Evolutionary conservation across 2,888 invertebrate genomes (phyloP).

Genomic region (Drosophila peninsularis): DNA sequence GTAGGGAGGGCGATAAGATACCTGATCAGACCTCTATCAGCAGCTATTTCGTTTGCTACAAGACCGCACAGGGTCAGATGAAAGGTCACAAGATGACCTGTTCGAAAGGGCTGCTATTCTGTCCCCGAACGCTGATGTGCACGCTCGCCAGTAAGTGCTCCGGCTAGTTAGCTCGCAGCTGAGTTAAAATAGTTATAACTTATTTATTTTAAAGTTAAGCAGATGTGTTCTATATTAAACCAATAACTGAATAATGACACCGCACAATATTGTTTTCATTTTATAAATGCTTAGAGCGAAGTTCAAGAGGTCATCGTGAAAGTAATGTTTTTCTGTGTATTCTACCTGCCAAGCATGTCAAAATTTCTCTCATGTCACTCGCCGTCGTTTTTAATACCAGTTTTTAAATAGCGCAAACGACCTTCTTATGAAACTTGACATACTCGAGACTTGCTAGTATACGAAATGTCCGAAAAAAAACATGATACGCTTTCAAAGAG

Average conservation of each 20-base stretch:
- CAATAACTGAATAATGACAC: constrained; percentile 2
- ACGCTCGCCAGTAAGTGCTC: constrained; percentile 84
- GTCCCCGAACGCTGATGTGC: constrained; percentile 84
- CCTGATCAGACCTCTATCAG: constrained; percentile 85
- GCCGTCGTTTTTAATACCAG: constrained; percentile 29
- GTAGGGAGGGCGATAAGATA: constrained; percentile 85
- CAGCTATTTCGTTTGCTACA: constrained; percentile 85
- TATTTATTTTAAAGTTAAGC: constrained; percentile 68
- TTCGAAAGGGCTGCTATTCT: constrained; percentile 85
- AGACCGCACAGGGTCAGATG: constrained; percentile 82
- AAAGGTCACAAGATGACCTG: constrained; percentile 85
- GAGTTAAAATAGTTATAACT: constrained; percentile 44
- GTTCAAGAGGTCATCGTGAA: constrained; percentile 41
- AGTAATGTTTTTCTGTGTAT: constrained; percentile 35
- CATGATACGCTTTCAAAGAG: constrained; percentile 3
- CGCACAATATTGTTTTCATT: constrained; percentile 20
- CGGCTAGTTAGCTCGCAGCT: constrained; percentile 38
- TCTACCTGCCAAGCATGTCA: constrained; percentile 38
- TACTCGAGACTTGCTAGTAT: constrained; percentile 10
- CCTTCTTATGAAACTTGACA: constrained; percentile 45
- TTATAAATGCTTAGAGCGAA: not conserved
- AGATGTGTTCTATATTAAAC: constrained; percentile 25
- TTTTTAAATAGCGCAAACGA: constrained; percentile 50
- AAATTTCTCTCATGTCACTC: constrained; percentile 55
- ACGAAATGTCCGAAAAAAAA: not conserved